Evolutionary conservation across 1,140 invertebrate species (phyloP).

Genomic region (Tribolium castaneum): DNA sequence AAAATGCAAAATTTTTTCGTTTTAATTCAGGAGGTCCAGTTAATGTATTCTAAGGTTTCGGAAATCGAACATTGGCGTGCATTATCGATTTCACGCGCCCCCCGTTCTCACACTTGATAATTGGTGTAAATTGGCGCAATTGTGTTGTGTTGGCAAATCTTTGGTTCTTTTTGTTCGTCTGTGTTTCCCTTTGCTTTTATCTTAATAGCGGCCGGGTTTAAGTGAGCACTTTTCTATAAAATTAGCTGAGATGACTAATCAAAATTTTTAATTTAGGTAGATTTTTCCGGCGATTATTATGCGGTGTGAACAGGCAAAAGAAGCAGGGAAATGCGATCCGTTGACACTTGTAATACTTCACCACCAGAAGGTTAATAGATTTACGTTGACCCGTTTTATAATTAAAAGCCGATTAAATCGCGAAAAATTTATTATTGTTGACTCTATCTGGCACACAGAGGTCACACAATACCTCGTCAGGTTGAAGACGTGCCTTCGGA

Average conservation of each 20-base stretch:
- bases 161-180: neutral
- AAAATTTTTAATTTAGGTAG: slow-evolving; percentile 26
- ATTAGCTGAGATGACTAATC: slow-evolving; percentile 18
- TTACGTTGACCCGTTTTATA: neutral
- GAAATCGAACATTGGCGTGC: neutral
- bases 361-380: neutral
- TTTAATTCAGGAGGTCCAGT: neutral
- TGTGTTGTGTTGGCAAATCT: neutral
- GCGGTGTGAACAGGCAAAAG: slow-evolving; percentile 13
- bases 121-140: neutral
- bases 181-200: neutral
- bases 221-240: slow-evolving; percentile 6
- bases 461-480: neutral
- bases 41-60: neutral
- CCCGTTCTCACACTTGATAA: neutral
- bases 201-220: neutral
- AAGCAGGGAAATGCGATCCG: neutral
- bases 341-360: slow-evolving; percentile 18
- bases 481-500: neutral
- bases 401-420: neutral
- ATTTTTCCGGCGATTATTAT: slow-evolving; percentile 32
- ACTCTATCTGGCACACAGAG: neutral
- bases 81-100: no score
- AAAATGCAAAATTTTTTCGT: no score
- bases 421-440: slow-evolving; percentile 2